A percentile compares a stretch with the other conserved stretches of the same genome.
phyloP scores from a whole-genome alignment of 2,888 invertebrate genomes.

The Thalpophila matura region DNA sequence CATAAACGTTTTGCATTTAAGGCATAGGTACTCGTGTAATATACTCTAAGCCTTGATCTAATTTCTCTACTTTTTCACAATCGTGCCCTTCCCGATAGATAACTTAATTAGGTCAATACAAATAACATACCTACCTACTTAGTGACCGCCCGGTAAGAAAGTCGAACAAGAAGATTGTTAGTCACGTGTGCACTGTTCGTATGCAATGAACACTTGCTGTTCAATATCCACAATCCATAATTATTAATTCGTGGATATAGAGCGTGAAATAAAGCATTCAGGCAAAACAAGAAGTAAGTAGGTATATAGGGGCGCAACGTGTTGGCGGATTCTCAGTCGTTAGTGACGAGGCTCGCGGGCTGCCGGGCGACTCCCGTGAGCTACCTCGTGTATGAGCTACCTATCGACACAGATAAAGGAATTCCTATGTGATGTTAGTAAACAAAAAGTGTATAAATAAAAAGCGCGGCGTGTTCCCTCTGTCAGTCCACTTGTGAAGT shows the following conservation, averaged over 20 bases:
- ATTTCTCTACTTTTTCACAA: conserved; percentile 74
- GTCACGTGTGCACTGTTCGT: conserved; percentile 63
- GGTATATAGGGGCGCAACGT: conserved; percentile 86
- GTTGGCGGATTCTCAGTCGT: conserved; percentile 79
- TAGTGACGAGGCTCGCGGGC: conserved; percentile 74
- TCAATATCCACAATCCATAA: conserved; percentile 80
- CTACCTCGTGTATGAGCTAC: conserved; percentile 60
- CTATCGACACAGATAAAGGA: conserved; percentile 75
- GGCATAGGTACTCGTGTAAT: conserved; percentile 20
- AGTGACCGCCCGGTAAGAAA: conserved; percentile 70
- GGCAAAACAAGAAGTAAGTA: conserved; percentile 84
- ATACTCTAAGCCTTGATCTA: conserved; percentile 72
- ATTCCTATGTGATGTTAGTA: conserved; percentile 87
- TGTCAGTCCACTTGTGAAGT: conserved; percentile 81
- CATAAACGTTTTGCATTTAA: neutral
- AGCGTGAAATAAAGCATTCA: conserved; percentile 88
- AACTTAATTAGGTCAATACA: conserved; percentile 75
- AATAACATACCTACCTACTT: conserved; percentile 41
- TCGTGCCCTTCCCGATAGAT: conserved; percentile 71
- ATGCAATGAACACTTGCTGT: conserved; percentile 61
- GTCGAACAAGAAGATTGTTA: conserved; percentile 69
- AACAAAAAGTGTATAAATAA: conserved; percentile 88
- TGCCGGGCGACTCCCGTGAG: conserved; percentile 66
- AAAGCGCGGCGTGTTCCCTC: conserved; percentile 76
- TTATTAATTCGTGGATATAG: conserved; percentile 87